These are phyloP conservation scores for Sarcophaga bullata DNA, from an alignment of 1,140 invertebrate genomes.

Conservation along the genomic window DNA sequence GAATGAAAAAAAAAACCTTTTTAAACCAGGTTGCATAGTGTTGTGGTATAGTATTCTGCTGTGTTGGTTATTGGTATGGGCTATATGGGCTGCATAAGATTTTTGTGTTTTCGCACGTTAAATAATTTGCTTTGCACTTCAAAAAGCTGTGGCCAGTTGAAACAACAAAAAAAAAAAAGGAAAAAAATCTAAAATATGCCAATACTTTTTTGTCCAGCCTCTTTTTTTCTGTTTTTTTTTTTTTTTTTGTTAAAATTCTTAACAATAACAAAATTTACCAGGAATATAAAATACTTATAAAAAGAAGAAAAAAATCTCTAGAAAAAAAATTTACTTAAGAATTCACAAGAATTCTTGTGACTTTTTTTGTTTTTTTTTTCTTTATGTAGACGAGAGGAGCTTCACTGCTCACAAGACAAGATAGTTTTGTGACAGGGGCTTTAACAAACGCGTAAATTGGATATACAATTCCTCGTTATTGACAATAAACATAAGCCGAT, in stretches of 20 bases:
- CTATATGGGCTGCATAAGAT: background rate
- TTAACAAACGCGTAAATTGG: slow-evolving; percentile 34
- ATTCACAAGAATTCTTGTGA: too few species aligned
- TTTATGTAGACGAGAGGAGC: background rate
- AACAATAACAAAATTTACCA: slow-evolving; percentile 23
- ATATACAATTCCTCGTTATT: slow-evolving; percentile 27
- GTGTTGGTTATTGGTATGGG: background rate
- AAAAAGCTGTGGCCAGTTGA: background rate
- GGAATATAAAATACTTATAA: background rate
- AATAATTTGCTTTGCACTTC: slow-evolving; percentile 40
- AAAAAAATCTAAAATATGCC: slow-evolving; percentile 31
- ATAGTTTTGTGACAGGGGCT: slow-evolving; percentile 31
- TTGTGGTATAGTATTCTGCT: background rate
- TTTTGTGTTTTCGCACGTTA: slow-evolving; percentile 33
- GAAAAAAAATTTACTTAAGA: background rate
- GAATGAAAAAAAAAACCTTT: background rate
- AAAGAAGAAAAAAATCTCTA: background rate
- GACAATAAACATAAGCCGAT: slow-evolving; percentile 38
- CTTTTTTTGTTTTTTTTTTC: too few species aligned
- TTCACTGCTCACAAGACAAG: background rate
- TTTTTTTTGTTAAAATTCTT: background rate
- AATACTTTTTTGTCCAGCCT: background rate
- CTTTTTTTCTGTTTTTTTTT: background rate
- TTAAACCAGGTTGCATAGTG: background rate
- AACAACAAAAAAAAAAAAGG: background rate